Conservation (phyloP, 2,888 invertebrate genomes). For the Atethmia centrago region DNA sequence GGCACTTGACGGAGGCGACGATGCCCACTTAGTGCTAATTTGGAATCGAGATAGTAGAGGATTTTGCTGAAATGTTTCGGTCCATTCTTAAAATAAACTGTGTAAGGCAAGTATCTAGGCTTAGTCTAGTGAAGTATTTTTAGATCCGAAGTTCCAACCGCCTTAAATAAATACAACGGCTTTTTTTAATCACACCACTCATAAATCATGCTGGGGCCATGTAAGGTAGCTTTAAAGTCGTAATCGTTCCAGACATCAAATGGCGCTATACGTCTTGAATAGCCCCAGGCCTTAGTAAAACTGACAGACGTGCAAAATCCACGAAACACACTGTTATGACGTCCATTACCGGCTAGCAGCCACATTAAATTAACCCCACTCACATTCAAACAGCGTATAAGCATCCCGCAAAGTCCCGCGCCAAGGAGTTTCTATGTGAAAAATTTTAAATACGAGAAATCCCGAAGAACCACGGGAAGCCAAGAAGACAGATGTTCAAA, state of each 20-base stretch:
- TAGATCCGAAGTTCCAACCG: neutral
- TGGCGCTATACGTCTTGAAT: neutral
- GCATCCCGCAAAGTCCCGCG: conserved; percentile 48
- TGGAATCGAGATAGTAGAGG: neutral
- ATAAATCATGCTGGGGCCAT: neutral
- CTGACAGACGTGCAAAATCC: neutral
- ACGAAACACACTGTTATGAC: neutral
- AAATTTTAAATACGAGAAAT: conserved; percentile 58
- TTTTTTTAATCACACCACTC: neutral
- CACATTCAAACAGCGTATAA: conserved; percentile 57
- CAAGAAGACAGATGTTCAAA: conserved; percentile 43
- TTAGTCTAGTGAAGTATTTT: neutral
- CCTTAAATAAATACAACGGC: too few species aligned
- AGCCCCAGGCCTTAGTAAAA: neutral
- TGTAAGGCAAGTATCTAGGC: neutral
- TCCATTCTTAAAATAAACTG: too few species aligned
- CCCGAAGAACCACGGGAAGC: conserved; percentile 44
- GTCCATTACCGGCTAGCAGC: conserved; percentile 6
- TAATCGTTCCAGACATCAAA: neutral
- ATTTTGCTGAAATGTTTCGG: neutral
- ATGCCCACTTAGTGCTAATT: conserved; percentile 22
- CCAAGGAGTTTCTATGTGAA: conserved; percentile 49
- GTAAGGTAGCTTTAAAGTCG: neutral
- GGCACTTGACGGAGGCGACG: conserved; percentile 12
- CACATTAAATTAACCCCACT: conserved; percentile 48